Base-by-base conservation (phyloP, 2,113 vertebrate genomes). In the Ramphastos sulfuratus region DNA sequence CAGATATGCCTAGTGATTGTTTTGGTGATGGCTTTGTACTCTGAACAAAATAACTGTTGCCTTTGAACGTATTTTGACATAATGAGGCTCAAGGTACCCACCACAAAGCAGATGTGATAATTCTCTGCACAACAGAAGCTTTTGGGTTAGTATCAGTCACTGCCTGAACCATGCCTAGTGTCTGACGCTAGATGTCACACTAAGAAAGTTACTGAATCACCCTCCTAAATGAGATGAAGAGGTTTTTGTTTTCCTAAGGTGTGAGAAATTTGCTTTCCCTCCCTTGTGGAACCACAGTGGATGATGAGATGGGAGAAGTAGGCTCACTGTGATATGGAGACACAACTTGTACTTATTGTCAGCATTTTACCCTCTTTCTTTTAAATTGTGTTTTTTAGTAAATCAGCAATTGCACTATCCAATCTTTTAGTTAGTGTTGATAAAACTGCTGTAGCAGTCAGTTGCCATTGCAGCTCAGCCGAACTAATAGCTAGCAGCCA, bases 131-230 rank as follows among this genome's bases (percentile, higher is more conserved):
- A 64, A 5, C 7, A 55, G 44, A 55, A 27, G 10, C 11, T 4
- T 86, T 85, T 80, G 52, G 30, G 42, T 81, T 61, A 55, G 30
- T n/a, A 56, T 50, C 37, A 46, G 13, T 65, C n/a, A 12, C 50
- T 75, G 70, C 33, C 42, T 69, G 87, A 61, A 46, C 37, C 18
- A 4, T 67, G 16, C 24, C 42, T 70, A 42, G 24, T 46, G 2
- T 58, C 52, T 83, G 73, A 87, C 97, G 91, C 97, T 98, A 98
- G 97, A 93, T 97, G 97, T 97, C 97, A 96, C 46, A 95, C 96
- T 97, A 94, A 93, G 94, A 92, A 94, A 96, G 88, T 91, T 86
- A 79, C 74, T 96, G 84, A 74, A 78, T 86, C 44, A 82, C 79
- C 17, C 37, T 58, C 30, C 10, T 65, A 58, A 67, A 24, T 48